A percentile compares a stretch with the other conserved stretches of the same genome.
phyloP scores from a whole-genome alignment of 2,797 vertebrate genomes.

The Paguma larvata region DNA sequence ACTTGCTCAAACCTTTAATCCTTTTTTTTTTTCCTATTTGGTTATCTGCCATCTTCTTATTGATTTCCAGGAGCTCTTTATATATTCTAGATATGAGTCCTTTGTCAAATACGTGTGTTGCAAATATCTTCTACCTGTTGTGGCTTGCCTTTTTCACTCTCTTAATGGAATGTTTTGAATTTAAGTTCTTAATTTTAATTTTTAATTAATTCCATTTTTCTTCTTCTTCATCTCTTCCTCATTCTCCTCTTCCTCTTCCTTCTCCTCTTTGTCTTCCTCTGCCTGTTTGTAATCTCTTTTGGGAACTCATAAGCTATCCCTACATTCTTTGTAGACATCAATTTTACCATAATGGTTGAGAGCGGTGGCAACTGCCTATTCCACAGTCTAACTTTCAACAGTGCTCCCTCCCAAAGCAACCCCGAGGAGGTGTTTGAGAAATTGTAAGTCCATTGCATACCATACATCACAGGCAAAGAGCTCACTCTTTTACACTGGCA shows the following conservation, averaged over 20 bases:
- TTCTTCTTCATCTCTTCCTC: neutral
- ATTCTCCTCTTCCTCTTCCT: neutral
- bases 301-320: neutral
- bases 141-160: neutral
- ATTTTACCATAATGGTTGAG: neutral
- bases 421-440: neutral
- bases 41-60: neutral
- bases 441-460: neutral
- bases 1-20: neutral
- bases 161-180: neutral
- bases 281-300: neutral
- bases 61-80: constrained; percentile 2
- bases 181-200: neutral
- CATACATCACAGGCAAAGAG: too few species aligned
- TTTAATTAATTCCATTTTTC: neutral
- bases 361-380: neutral
- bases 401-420: neutral
- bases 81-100: neutral
- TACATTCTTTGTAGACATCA: neutral
- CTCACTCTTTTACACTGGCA: neutral
- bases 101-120: neutral
- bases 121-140: neutral
- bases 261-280: neutral
- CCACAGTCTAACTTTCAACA: neutral
- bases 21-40: neutral